Conservation (phyloP, 2,888 invertebrate genomes). For the Drosophila crucigera region DNA sequence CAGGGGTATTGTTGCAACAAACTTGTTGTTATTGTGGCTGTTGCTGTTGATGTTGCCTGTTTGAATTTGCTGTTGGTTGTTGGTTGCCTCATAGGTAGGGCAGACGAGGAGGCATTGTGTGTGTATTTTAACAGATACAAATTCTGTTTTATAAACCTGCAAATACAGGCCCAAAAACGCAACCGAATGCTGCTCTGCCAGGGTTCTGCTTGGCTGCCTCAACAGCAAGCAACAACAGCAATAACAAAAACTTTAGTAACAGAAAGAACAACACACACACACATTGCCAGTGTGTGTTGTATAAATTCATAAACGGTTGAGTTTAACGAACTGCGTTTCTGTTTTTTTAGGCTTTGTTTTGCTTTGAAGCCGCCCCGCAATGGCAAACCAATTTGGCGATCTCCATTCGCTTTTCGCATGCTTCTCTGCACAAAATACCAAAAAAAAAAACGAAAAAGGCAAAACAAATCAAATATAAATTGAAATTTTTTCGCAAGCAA, state of each 20-base stretch:
- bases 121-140: slow-evolving; percentile 39
- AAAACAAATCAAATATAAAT: slow-evolving; percentile 31
- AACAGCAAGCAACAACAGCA: slow-evolving; percentile 37
- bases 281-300: slow-evolving; percentile 40
- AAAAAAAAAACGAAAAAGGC: slow-evolving; percentile 14
- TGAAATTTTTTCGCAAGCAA: slow-evolving; percentile 32
- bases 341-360: slow-evolving; percentile 21
- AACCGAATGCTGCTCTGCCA: slow-evolving; percentile 49
- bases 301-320: slow-evolving; percentile 69
- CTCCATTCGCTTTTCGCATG: slow-evolving; percentile 49
- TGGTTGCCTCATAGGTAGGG: slow-evolving; percentile 25
- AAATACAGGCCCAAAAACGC: slow-evolving; percentile 52
- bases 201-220: slow-evolving; percentile 68
- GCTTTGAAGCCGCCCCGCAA: slow-evolving; percentile 20
- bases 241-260: slow-evolving; percentile 40
- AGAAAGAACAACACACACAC: slow-evolving; percentile 12
- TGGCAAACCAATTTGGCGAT: slow-evolving; percentile 56
- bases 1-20: slow-evolving; percentile 46
- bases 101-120: slow-evolving; percentile 1
- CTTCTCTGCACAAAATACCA: slow-evolving; percentile 44
- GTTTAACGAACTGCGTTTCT: slow-evolving; percentile 73
- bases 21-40: slow-evolving; percentile 24
- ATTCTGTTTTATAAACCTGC: slow-evolving; percentile 59
- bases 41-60: slow-evolving; percentile 22
- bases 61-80: slow-evolving; percentile 9